Evolutionary conservation across 2,888 invertebrate species (phyloP), one percentile per base, ranked within the genome.

Genomic region (Eristalis pertinax): DNA sequence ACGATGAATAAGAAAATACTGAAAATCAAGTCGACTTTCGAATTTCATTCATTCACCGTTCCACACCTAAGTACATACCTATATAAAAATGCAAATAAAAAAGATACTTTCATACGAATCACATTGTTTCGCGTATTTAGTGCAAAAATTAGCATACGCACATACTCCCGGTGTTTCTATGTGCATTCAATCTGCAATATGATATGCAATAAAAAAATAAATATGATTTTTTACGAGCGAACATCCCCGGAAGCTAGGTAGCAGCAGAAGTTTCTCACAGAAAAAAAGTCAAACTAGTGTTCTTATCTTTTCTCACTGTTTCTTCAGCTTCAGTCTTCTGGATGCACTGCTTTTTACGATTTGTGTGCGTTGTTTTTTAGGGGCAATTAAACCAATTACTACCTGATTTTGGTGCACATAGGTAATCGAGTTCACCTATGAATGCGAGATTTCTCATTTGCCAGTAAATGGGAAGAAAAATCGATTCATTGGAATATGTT

Each of bases 11-110:
- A 73, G 26, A 41, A 41, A 41, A 56, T 50, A 64, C 62, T 67
- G 24, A 63, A 73, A 73, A 65, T 43, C 65, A 65, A 79, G 64
- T 65, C 73, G 50, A 80, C 80, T 80, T 80, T 68, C 68, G 35
- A 80, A 80, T 50, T 19, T 19, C 50, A 50, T 50, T 50, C 50
- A 50, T 43, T 43, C 50, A n/a, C 50, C 50, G 19, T 32, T 32
- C 7, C 19, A n/a, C n/a, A n/a, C n/a, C 5, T n/a, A 4, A 15
- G 19, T 19, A 19, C 19, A n/a, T 19, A 50, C 50, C 50, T 50
- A 7, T 19, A 15, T 5, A 43, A 8, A 50, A 50, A 19, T 19
- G 5, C 50, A 50, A 15, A 5, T 43, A n/a, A 43, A 43, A 41
- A 43, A 43, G 7, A 19, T 19, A 8, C 19, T 19, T n/a, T 8